Base-by-base conservation (phyloP, 1,140 invertebrate species). In the Ridgeia piscesae region DNA sequence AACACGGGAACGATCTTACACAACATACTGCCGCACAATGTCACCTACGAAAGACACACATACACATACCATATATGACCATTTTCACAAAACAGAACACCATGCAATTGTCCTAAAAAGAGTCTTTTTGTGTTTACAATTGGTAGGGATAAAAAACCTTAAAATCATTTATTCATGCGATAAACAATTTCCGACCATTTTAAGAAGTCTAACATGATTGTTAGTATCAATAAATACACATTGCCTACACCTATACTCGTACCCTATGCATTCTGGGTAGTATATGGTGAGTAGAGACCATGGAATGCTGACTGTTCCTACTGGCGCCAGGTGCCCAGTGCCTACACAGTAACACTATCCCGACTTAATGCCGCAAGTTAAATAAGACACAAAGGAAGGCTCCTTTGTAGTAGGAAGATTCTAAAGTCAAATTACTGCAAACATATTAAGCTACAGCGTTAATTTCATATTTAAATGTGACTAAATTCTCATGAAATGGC, bases 11-110 rank as follows among this genome's bases (percentile, higher is more conserved):
- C 58, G 27, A 31, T 77, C 27, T 8, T 77, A 77, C 58, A 21
- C 27, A 21, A 21, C 27, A 14, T 21, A 77, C 58, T 0, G 6
- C 42, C 42, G 11, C 42, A 42, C 42, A 14, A 77, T 8, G 27
- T 77, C 58, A 77, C 58, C 58, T 77, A 90, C 34, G 35, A 42
- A 90, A 90, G 35, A 90, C 89, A 33, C 17, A 90, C 89, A 33
- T 90, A 42, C 89, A 90, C 35, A 90, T n/a, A 90, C 89, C 34
- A 35, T 90, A 35, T n/a, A 14, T 9, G 11, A 42, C 4, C 89
- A 89, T 17, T 33, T 89, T 89, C 14, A 89, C 34, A 17, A 90
- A 90, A 90, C n/a, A 90, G 89, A 90, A 90, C 34, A 9, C 9
- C 14, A 34, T 2, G 14, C n/a, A 90, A 17, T 27, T 90, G 4